A percentile compares a stretch with the other conserved stretches of the same genome.
Evolutionary conservation across 2,113 vertebrate genomes (phyloP).

Genomic region (Antigone vipio): DNA sequence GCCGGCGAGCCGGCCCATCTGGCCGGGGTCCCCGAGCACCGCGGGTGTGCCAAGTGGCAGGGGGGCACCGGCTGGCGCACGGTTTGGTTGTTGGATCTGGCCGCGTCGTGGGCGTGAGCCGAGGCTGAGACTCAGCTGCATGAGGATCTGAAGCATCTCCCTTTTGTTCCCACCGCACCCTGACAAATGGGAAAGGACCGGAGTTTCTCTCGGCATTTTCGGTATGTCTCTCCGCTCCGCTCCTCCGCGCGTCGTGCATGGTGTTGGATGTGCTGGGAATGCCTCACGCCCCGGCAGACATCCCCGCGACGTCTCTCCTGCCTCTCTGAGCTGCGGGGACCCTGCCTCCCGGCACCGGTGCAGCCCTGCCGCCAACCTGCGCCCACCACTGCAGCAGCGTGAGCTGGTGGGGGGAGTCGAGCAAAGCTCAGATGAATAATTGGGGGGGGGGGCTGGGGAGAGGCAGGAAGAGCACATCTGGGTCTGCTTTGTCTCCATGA

Average conservation of each 20-base stretch:
- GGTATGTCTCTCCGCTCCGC: slow-evolving; percentile 74
- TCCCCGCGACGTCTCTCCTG: background rate
- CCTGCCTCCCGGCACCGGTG: background rate
- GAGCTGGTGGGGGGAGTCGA: background rate
- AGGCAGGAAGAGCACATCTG: background rate
- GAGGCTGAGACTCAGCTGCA: slow-evolving; percentile 27
- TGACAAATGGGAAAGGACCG: slow-evolving; percentile 90
- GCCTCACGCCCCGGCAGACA: rapidly evolving
- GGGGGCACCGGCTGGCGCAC: background rate
- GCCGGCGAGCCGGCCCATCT: background rate
- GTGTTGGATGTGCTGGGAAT: background rate
- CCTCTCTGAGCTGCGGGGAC: background rate
- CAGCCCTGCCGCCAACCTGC: background rate
- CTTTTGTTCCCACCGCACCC: slow-evolving; percentile 29
- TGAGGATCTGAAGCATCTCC: slow-evolving; percentile 47
- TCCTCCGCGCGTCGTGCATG: background rate
- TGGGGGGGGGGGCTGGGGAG: background rate
- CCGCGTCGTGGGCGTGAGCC: slow-evolving; percentile 30
- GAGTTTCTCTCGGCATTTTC: slow-evolving; percentile 91
- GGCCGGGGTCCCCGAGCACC: background rate
- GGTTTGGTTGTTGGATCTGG: background rate
- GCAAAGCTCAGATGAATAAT: background rate
- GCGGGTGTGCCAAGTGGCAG: background rate
- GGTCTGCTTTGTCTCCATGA: background rate
- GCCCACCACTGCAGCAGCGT: rapidly evolving